These are phyloP conservation scores for Spilarctia lutea DNA, from an alignment of 2,888 invertebrate species.

Conservation along the genomic window DNA sequence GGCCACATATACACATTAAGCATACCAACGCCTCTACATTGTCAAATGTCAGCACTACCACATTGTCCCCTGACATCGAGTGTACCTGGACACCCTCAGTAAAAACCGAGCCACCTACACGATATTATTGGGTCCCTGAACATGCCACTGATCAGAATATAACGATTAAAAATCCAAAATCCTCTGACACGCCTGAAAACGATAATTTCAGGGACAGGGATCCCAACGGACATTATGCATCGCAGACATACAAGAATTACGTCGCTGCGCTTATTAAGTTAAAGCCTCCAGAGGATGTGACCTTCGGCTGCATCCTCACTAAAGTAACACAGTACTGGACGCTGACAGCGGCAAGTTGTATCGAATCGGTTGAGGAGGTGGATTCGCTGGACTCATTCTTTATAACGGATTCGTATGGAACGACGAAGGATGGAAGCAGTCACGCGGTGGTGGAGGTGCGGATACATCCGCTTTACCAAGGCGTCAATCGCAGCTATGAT, in stretches of 20 bases:
- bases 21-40: not conserved
- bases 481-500: constrained; percentile 61
- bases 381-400: constrained; percentile 73
- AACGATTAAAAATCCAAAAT: not conserved
- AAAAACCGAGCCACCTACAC: constrained; percentile 60
- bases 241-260: constrained; percentile 37
- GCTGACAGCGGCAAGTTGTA: constrained; percentile 76
- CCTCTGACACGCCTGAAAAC: not conserved
- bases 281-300: constrained; percentile 60
- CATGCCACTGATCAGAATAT: not conserved
- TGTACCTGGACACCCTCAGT: constrained; percentile 74
- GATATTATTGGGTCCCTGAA: constrained; percentile 55
- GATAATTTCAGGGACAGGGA: constrained; percentile 25
- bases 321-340: constrained; percentile 67
- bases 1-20: not conserved
- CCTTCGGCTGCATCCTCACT: constrained; percentile 74
- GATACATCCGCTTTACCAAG: constrained; percentile 69
- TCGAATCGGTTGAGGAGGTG: constrained; percentile 73
- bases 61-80: constrained; percentile 46
- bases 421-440: constrained; percentile 43
- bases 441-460: constrained; percentile 63
- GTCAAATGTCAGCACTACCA: constrained; percentile 12
- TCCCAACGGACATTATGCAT: constrained; percentile 41
- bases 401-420: constrained; percentile 66
- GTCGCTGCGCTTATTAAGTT: constrained; percentile 70